Evolutionary conservation across 92 coral and sea anemone genomes (phyloP), one percentile per base, ranked within the genome.

Genomic region (Siderastrea radians): DNA sequence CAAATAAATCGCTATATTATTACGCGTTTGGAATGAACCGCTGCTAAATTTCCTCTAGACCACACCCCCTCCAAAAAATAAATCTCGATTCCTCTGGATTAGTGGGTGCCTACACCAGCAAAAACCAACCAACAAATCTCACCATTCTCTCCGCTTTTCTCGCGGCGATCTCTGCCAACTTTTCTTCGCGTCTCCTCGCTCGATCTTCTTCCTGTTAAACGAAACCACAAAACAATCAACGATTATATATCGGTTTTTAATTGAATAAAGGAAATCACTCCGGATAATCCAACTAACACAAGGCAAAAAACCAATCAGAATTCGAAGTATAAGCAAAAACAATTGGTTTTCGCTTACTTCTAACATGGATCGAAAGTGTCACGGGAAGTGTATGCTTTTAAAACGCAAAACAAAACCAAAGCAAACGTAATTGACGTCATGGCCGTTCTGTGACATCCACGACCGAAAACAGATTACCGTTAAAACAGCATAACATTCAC

Each of bases 91-190:
- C 19, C 43, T 19, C n/a, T 6, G 15, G 8, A 12, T 5, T 65
- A 65, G 70, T 19, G 70, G 2, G 47, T 7, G 6, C 72, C 16
- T 14, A 5, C 68, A 15, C 16, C 6, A 67, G 49, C 49, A 46
- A 69, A 5, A 69, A 9, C 4, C 52, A 19, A 8, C 79, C 3
- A 4, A 17, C 59, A 75, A 16, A 38, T 13, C 75, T 77, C 86
- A 97, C 99, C 95, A 62, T 82, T 89, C 81, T 93, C 72, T 98
- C 98, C 44, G 99, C 98, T 82, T 93, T 94, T 69, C 93, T 89
- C 58, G 95, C 94, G 17, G 92, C 95, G 46, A 98, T 88, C 53
- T 95, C 98, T 14, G 91, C 98, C 65, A 94, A 84, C 79, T 92
- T 91, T 90, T 98, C 98, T 76, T 94, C 98, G 48, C 97, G 93